phyloP scores from a whole-genome alignment of 2,797 vertebrate genomes.

The Sebastes cheni region DNA sequence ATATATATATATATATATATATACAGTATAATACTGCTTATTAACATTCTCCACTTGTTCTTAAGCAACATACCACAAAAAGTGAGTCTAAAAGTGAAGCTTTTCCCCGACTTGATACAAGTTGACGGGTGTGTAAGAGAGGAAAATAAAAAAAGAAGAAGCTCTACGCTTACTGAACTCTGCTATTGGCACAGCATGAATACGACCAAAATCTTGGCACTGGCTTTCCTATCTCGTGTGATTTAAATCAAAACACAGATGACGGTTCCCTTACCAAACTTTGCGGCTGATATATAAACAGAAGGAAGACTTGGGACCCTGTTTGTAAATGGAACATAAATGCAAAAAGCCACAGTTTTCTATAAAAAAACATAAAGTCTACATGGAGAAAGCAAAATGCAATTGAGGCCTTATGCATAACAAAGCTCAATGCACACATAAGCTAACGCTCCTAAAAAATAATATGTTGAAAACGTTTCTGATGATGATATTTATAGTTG shows the following conservation, averaged over 20 bases:
- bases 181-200: background rate
- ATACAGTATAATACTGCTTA: background rate
- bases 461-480: background rate
- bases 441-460: background rate
- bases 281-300: background rate
- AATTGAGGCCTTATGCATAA: background rate
- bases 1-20: background rate
- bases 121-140: constrained; percentile 8
- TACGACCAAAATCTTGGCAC: background rate
- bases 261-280: background rate
- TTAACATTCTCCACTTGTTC: background rate
- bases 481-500: background rate
- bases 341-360: background rate
- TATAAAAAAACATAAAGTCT: background rate
- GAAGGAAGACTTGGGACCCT: background rate
- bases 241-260: background rate
- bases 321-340: background rate
- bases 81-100: background rate
- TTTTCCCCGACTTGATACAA: background rate
- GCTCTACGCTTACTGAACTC: background rate
- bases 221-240: background rate
- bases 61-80: background rate
- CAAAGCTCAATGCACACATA: background rate
- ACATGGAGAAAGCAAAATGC: background rate
- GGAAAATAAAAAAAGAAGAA: background rate